Percentiles rank a stretch among this genome's conserved stretches.
These are phyloP conservation scores for Phainopepla nitens DNA, from an alignment of 2,113 vertebrate species.

Conservation along the genomic window DNA sequence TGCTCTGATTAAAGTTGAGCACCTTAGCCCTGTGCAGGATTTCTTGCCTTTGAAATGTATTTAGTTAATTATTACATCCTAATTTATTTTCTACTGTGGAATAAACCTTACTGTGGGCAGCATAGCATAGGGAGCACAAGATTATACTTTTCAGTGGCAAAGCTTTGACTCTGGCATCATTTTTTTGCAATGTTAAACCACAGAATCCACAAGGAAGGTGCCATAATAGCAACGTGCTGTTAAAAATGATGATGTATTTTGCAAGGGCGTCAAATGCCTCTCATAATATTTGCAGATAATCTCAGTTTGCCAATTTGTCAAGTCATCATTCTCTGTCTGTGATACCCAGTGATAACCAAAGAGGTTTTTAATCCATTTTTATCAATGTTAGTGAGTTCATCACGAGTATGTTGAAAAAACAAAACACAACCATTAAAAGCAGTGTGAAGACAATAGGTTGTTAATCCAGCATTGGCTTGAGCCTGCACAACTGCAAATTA, in stretches of 20 bases:
- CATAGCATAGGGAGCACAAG: neutral
- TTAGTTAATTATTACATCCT: neutral
- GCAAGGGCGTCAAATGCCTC: neutral
- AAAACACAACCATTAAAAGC: neutral
- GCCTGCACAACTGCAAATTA: neutral
- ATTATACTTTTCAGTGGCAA: neutral
- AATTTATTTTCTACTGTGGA: neutral
- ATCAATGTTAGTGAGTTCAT: neutral
- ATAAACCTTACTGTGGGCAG: neutral
- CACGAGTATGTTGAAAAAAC: neutral
- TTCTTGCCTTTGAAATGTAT: neutral
- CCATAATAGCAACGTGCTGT: neutral
- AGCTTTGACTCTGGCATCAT: neutral
- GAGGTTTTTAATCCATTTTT: neutral
- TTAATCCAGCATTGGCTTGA: neutral
- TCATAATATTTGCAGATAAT: slow-evolving; percentile 40
- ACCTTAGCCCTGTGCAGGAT: neutral
- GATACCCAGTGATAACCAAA: neutral
- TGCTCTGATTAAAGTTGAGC: neutral
- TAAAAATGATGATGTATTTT: slow-evolving; percentile 25
- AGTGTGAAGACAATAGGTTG: neutral
- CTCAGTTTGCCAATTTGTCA: slow-evolving; percentile 19
- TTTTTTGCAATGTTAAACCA: neutral
- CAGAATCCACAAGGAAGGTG: neutral
- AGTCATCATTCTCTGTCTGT: slow-evolving; percentile 21